Evolutionary conservation across 2,888 invertebrate species (phyloP).

Genomic region (Drepanosiphum platanoidis): DNA sequence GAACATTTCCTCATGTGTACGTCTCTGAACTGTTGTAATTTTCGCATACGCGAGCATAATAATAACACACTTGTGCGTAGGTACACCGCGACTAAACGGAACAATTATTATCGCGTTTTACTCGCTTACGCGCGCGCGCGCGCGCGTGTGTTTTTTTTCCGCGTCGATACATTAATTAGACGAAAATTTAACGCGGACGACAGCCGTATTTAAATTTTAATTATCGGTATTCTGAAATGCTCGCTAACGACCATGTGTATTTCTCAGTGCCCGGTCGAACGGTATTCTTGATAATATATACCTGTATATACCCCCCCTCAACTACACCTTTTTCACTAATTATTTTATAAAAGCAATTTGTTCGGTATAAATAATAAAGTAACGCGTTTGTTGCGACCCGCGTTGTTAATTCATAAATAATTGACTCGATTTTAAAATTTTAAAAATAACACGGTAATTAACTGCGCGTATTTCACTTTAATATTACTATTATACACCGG

Average conservation of each 20-base stretch:
- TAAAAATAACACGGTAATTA: constrained; percentile 11
- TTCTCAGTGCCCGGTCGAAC: background rate
- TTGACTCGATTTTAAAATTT: background rate
- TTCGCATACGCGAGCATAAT: too few species aligned
- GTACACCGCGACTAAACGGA: background rate
- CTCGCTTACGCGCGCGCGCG: background rate
- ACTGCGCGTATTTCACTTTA: background rate
- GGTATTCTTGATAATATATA: background rate
- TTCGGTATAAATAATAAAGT: background rate
- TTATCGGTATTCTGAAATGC: too few species aligned
- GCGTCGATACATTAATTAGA: background rate
- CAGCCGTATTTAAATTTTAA: background rate
- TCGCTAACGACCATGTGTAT: background rate
- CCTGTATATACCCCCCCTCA: too few species aligned
- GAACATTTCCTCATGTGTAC: background rate
- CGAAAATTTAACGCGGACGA: too few species aligned
- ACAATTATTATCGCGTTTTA: background rate
- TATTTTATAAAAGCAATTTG: background rate
- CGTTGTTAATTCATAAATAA: background rate
- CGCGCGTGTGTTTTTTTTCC: background rate
- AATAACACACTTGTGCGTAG: too few species aligned
- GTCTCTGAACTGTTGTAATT: background rate
- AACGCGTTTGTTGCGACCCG: background rate
- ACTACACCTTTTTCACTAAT: background rate
- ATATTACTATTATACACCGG: constrained; percentile 3